Conservation (phyloP, 2,113 vertebrate genomes). For the Eulemur macaco region DNA sequence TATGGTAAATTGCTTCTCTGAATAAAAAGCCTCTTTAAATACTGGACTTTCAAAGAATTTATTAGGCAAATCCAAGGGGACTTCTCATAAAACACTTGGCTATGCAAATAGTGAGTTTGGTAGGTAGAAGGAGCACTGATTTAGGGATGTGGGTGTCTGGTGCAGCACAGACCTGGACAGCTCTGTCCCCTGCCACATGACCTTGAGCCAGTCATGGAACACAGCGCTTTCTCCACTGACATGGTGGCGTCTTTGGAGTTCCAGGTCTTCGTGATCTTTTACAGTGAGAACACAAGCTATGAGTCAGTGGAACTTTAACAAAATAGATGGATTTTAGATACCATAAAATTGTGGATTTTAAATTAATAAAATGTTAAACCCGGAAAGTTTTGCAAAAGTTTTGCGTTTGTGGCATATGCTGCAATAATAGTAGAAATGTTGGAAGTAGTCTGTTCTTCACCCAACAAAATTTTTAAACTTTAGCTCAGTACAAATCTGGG, state of each 20-base stretch:
- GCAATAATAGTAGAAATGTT: not conserved
- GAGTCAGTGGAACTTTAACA: not conserved
- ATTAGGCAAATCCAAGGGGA: slow-evolving; percentile 84
- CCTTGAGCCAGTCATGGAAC: not conserved
- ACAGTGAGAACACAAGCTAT: not conserved
- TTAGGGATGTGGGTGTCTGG: not conserved
- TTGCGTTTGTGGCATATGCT: not conserved
- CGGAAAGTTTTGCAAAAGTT: slow-evolving; percentile 52
- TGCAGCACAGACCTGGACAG: too few relatives aligned
- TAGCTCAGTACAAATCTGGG: slow-evolving; percentile 40
- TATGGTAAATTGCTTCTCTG: slow-evolving; percentile 87
- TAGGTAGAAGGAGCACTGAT: not conserved
- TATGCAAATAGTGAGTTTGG: slow-evolving; percentile 82
- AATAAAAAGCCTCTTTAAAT: slow-evolving; percentile 90
- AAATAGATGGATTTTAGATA: not conserved
- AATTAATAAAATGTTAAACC: slow-evolving; percentile 70
- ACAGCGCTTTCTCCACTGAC: not conserved
- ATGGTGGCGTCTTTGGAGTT: not conserved
- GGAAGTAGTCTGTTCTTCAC: slow-evolving; percentile 27
- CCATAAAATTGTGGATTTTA: not conserved
- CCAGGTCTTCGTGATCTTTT: not conserved
- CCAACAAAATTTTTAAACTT: slow-evolving; percentile 24
- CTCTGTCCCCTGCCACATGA: not conserved
- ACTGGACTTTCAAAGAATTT: slow-evolving; percentile 85
- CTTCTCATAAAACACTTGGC: slow-evolving; percentile 85